phyloP scores from a whole-genome alignment of 2,888 invertebrate genomes.

The Trypoxylon attenuatum region DNA sequence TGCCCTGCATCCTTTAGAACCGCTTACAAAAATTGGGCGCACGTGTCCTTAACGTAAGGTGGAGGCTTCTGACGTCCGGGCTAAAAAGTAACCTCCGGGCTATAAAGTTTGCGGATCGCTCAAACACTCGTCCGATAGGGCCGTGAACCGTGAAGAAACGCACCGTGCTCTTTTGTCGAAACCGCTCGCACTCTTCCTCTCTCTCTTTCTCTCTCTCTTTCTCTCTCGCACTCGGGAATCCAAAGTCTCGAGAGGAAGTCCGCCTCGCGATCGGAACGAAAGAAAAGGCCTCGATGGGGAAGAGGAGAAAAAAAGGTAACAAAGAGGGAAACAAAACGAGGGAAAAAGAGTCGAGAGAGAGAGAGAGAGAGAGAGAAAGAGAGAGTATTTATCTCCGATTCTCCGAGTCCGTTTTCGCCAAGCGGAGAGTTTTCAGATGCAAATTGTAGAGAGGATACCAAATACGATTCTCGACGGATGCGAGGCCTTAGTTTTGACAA shows the following conservation, averaged over 20 bases:
- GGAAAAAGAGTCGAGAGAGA: not conserved
- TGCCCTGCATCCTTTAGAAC: conserved; percentile 1
- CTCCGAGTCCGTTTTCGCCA: not conserved
- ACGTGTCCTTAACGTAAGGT: no score
- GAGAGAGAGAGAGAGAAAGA: not conserved
- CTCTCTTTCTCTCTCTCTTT: no score
- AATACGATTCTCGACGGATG: not conserved
- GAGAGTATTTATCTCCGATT: not conserved
- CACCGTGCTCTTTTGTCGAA: no score
- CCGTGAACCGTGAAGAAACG: not conserved
- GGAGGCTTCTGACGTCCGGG: no score
- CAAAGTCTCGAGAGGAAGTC: not conserved
- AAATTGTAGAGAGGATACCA: conserved; percentile 15
- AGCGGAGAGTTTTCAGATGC: conserved; percentile 11
- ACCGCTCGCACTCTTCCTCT: no score
- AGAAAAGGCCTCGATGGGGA: not conserved
- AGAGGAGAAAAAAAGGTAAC: no score
- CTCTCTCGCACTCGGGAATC: no score
- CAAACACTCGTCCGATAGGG: not conserved
- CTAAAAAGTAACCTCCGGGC: not conserved
- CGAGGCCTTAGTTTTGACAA: conserved; percentile 10
- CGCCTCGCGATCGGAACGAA: not conserved
- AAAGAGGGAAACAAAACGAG: not conserved
- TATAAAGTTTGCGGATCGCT: not conserved
- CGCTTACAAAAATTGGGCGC: conserved; percentile 41